Conservation (phyloP, 1,140 invertebrate genomes). For the Diorhabda sublineata region DNA sequence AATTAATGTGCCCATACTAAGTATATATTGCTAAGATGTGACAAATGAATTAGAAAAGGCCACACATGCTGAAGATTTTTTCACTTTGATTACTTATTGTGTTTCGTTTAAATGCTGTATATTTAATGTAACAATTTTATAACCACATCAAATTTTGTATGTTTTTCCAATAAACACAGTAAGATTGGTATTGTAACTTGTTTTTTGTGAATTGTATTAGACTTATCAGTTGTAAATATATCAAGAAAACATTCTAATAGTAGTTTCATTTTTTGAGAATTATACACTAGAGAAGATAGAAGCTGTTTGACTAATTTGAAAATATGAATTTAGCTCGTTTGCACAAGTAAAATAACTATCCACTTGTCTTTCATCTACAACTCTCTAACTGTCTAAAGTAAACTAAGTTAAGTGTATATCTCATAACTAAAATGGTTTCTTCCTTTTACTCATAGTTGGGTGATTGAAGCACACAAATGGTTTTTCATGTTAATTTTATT, state of each 20-base stretch:
- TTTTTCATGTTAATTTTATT: slow-evolving; percentile 23
- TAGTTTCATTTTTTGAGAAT: too few species aligned
- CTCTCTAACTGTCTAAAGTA: neutral
- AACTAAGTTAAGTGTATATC: neutral
- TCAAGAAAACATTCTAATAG: neutral
- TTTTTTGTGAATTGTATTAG: slow-evolving; percentile 14
- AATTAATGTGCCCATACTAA: too few species aligned
- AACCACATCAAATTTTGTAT: slow-evolving; percentile 15
- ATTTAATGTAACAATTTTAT: slow-evolving; percentile 11
- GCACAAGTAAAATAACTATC: neutral
- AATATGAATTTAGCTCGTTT: neutral
- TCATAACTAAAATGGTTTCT: neutral
- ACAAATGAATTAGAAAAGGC: neutral
- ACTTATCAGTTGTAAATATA: slow-evolving; percentile 9
- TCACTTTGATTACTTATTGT: slow-evolving; percentile 4
- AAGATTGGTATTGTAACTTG: slow-evolving; percentile 13
- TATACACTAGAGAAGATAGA: too few species aligned
- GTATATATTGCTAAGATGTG: neutral
- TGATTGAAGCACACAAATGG: neutral
- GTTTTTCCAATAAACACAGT: slow-evolving; percentile 15
- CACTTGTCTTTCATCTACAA: neutral
- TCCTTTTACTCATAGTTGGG: too few species aligned
- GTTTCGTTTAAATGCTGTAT: slow-evolving; percentile 12
- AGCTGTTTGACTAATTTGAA: too few species aligned
- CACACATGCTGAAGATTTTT: neutral